Conservation (phyloP, 2,113 vertebrate species). For the Oncorhynchus clarkii region DNA sequence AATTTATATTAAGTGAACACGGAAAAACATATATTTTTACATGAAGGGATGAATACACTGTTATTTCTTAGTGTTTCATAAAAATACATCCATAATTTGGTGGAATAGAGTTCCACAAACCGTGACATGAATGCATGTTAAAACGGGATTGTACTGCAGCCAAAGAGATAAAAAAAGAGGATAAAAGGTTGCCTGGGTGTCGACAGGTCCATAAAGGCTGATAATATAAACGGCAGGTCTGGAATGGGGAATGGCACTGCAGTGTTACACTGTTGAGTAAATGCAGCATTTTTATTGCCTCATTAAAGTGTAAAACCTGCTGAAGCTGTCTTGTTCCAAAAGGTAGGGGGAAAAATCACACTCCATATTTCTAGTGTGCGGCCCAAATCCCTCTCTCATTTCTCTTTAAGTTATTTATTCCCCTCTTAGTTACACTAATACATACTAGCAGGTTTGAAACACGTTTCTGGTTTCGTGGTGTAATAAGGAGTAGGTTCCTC, state of each 20-base stretch:
- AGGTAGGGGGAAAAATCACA: slow-evolving; percentile 30
- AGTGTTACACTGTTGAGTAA: slow-evolving; percentile 74
- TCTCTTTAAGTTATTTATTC: slow-evolving; percentile 45
- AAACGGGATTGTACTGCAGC: slow-evolving; percentile 67
- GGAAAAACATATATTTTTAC: not conserved
- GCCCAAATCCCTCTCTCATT: slow-evolving; percentile 22
- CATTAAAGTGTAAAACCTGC: slow-evolving; percentile 66
- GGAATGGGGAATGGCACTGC: slow-evolving; percentile 74
- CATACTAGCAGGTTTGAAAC: slow-evolving; percentile 47
- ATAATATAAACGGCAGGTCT: slow-evolving; percentile 80
- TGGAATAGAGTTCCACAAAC: not conserved
- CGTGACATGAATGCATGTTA: slow-evolving; percentile 53
- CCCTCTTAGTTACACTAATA: slow-evolving; percentile 16
- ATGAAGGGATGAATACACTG: not conserved
- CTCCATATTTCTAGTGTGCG: not conserved
- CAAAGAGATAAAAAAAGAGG: slow-evolving; percentile 51
- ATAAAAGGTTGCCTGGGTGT: slow-evolving; percentile 67
- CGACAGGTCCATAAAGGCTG: slow-evolving; percentile 89
- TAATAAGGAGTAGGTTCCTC: slow-evolving; percentile 71
- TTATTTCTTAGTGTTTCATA: not conserved
- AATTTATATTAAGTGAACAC: not conserved
- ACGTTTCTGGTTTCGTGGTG: slow-evolving; percentile 31
- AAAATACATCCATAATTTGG: not conserved
- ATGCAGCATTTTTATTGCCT: slow-evolving; percentile 79
- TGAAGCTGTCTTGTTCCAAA: slow-evolving; percentile 52